Evolutionary conservation across 2,888 invertebrate species (phyloP).

Genomic region (Vesta saturnalis): DNA sequence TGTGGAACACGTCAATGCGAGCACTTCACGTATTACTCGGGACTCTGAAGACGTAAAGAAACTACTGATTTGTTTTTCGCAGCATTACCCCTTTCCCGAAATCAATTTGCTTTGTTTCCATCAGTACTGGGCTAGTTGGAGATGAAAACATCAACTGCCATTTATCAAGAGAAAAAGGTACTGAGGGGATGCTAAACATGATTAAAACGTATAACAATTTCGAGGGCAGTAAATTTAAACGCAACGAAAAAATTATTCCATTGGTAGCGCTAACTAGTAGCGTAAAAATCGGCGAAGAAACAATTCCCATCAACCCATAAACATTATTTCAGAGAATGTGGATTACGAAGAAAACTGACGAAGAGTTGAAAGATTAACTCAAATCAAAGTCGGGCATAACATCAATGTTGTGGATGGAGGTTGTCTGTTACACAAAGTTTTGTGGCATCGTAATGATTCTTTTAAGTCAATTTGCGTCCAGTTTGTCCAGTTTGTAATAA

Average conservation of each 20-base stretch:
- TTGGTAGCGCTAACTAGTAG: slow-evolving; percentile 44
- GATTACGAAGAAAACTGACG: slow-evolving; percentile 45
- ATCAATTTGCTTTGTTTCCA: slow-evolving; percentile 38
- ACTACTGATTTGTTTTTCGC: slow-evolving; percentile 43
- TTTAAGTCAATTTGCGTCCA: slow-evolving; percentile 19
- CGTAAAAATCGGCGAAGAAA: slow-evolving; percentile 41
- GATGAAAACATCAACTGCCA: slow-evolving; percentile 31
- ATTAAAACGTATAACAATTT: slow-evolving; percentile 27
- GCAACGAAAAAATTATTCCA: too few species aligned
- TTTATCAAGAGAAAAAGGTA: slow-evolving; percentile 31
- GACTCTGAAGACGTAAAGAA: slow-evolving; percentile 43
- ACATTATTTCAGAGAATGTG: slow-evolving; percentile 46
- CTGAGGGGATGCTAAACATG: slow-evolving; percentile 32
- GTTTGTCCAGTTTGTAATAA: neutral
- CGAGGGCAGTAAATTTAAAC: slow-evolving; percentile 39
- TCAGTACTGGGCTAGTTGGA: slow-evolving; percentile 41
- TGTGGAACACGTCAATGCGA: slow-evolving; percentile 49
- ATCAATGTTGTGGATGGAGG: slow-evolving; percentile 49
- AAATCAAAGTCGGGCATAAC: slow-evolving; percentile 33
- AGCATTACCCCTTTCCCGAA: slow-evolving; percentile 43
- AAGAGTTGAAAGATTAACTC: slow-evolving; percentile 44
- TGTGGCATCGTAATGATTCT: slow-evolving; percentile 44
- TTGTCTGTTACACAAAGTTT: slow-evolving; percentile 48
- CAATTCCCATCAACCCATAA: slow-evolving; percentile 39
- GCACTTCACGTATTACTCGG: slow-evolving; percentile 41